Percentiles rank a stretch among this genome's conserved stretches.
These are phyloP conservation scores for Parascotia fuliginaria DNA, from an alignment of 2,888 invertebrate genomes.

Conservation along the genomic window DNA sequence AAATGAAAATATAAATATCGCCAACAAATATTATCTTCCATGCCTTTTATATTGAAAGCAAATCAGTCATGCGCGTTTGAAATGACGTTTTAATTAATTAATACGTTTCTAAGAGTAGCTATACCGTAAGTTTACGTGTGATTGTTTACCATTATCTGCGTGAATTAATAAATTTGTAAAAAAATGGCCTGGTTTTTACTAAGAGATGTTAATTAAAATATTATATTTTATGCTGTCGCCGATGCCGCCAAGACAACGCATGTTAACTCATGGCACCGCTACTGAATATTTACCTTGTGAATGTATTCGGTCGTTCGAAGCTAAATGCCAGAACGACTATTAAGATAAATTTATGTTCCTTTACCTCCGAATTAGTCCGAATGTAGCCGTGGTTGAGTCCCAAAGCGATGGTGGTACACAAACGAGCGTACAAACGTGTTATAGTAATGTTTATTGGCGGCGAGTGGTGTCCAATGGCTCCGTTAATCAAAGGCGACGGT, in stretches of 20 bases:
- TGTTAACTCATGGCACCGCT: no score
- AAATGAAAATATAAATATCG: neutral
- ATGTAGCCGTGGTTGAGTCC: conserved; percentile 35
- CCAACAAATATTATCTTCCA: neutral
- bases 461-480: conserved; percentile 42
- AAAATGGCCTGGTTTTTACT: no score
- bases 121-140: no score
- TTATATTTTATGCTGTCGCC: no score
- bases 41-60: neutral
- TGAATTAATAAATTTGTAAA: no score
- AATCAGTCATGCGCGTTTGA: neutral
- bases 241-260: no score
- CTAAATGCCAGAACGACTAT: conserved; percentile 20
- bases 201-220: no score
- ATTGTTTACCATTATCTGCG: no score
- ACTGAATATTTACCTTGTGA: conserved; percentile 9
- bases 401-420: conserved; percentile 13
- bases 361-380: conserved; percentile 24
- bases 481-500: conserved; percentile 49
- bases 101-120: neutral
- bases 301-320: conserved; percentile 16
- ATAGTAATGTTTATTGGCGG: conserved; percentile 47
- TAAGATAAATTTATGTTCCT: conserved; percentile 40
- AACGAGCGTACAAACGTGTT: conserved; percentile 27
- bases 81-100: neutral